Evolutionary conservation across 1,140 invertebrate species (phyloP).

Genomic region (Pseudomyrmex dendroicus): DNA sequence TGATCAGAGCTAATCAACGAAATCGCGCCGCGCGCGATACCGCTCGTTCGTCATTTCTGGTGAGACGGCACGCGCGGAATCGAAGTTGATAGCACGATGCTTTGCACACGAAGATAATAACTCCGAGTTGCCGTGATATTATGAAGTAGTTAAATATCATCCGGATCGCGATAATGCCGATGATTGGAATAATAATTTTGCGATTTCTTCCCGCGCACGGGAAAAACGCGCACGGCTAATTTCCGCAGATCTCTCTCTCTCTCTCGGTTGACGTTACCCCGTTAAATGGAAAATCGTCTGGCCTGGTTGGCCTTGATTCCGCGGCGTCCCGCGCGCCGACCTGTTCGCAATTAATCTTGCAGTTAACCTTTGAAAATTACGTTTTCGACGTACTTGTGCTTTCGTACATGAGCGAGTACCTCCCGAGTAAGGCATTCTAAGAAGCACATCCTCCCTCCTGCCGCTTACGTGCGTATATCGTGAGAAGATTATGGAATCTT

Average conservation of each 20-base stretch:
- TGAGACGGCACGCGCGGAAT: background rate
- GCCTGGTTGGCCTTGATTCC: conserved; percentile 40
- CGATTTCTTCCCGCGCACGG: background rate
- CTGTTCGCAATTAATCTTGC: conserved; percentile 68
- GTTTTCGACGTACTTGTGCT: conserved; percentile 65
- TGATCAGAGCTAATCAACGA: conserved; percentile 56
- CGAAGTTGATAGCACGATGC: background rate
- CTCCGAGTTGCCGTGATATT: background rate
- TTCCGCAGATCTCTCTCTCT: conserved; percentile 2
- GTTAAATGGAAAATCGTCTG: conserved; percentile 50
- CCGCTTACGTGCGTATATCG: conserved; percentile 56
- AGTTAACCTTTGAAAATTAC: conserved; percentile 72
- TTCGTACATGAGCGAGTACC: conserved; percentile 39
- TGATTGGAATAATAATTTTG: conserved; percentile 28
- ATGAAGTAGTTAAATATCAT: conserved; percentile 26
- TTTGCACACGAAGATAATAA: background rate
- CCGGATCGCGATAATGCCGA: background rate
- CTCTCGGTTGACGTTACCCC: conserved; percentile 7
- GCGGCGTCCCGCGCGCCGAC: conserved; percentile 51
- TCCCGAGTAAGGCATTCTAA: conserved; percentile 18
- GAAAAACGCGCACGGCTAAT: conserved; percentile 4
- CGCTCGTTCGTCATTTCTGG: conserved; percentile 28
- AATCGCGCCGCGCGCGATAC: conserved; percentile 32
- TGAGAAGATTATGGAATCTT: conserved; percentile 73
- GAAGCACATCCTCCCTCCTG: conserved; percentile 38